Base-by-base conservation (phyloP, 2,797 vertebrate species). In the Mormyrops attenuatus region DNA sequence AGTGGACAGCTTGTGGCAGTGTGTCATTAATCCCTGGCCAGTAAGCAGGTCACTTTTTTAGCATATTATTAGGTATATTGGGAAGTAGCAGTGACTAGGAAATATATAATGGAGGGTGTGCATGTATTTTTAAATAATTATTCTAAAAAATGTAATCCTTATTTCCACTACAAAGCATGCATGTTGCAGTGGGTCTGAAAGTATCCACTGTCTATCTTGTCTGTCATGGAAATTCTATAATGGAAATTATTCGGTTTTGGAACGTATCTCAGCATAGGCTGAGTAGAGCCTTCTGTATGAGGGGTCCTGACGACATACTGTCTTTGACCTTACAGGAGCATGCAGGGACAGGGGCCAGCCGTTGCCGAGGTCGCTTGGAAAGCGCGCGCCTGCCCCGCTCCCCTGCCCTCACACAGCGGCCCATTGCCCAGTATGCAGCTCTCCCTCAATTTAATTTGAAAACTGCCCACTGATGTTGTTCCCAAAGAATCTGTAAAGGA, bases 401-500 rank as follows among this genome's bases (percentile, higher is more conserved):
- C 89, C 13, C 85, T 15, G 22, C 88, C 80, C 90, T 63, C 80
- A 60, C 88, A 38, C 49, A 50, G 20, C 9, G 47, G 0, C 26
- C 60, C 52, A 44, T 55, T 30, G 69, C 38, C 69, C 57, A 26
- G 50, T 26, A 55, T 34, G 20, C 69, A 22, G 47, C 55, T 89
- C 89, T 17, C 80, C 38, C 69, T 26, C 47, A 47, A 77, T 85
- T 87, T 41, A 55, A 53, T 88, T 85, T 53, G 22, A 85, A 41
- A 66, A 88, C 41, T 69, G 73, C 82, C 90, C 88, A 86, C 66
- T 80, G 63, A 73, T 91, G 69, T 41, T 9, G 20, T 89, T 85
- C n/a, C 38, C 17, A 84, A 52, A 52, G 66, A 85, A 90, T 50
- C 0, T 80, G 73, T 41, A 44, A 47, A 17, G 38, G n/a, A 0